Percentiles rank a stretch among this genome's conserved stretches.
phyloP scores from a whole-genome alignment of 2,888 invertebrate species.

The Graphium colonna region DNA sequence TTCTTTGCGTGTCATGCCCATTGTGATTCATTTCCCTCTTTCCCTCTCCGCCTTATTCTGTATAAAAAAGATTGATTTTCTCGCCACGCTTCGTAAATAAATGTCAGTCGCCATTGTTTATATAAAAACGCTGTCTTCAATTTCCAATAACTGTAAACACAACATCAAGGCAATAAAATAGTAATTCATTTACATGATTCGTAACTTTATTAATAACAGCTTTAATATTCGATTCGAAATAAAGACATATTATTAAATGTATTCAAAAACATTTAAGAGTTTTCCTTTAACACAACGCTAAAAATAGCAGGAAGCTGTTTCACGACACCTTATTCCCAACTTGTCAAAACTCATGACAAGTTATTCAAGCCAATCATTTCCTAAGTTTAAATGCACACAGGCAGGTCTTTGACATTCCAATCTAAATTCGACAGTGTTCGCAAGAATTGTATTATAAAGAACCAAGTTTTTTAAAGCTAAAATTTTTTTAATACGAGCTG shows the following conservation, averaged over 20 bases:
- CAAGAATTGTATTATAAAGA: too few relatives aligned
- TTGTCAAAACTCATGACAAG: constrained; percentile 17
- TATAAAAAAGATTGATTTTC: constrained; percentile 9
- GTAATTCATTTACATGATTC: too few relatives aligned
- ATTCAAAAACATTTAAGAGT: too few relatives aligned
- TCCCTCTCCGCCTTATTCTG: constrained; percentile 5
- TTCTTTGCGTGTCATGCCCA: constrained; percentile 21
- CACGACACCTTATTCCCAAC: constrained; percentile 17
- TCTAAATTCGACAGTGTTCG: constrained; percentile 2
- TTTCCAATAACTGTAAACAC: neutral
- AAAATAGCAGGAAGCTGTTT: too few relatives aligned
- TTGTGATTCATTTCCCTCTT: constrained; percentile 18
- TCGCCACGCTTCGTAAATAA: neutral
- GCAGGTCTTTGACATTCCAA: neutral
- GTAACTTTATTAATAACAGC: too few relatives aligned
- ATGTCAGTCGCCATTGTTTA: constrained; percentile 1
- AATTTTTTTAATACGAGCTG: too few relatives aligned
- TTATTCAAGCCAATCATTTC: constrained; percentile 9
- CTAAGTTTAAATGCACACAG: constrained; percentile 7
- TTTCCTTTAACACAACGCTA: too few relatives aligned
- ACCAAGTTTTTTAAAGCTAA: too few relatives aligned
- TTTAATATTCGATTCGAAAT: too few relatives aligned
- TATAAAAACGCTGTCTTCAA: neutral
- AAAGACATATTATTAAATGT: too few relatives aligned
- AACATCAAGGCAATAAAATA: neutral